Evolutionary conservation across 2,888 invertebrate species (phyloP).

Genomic region (Diloba caeruleocephala): DNA sequence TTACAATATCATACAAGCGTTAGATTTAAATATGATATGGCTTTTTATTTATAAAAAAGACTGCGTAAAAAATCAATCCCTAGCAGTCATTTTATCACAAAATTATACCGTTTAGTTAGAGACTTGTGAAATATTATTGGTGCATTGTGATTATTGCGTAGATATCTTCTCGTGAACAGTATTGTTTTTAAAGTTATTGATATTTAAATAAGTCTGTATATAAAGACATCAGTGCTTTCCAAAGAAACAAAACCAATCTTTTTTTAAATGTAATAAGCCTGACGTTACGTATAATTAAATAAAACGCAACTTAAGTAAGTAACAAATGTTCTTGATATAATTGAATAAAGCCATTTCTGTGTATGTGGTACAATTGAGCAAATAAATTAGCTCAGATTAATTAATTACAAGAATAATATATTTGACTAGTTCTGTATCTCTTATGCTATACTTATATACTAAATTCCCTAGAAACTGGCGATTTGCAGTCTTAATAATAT

Average conservation of each 20-base stretch:
- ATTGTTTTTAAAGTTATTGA: constrained; percentile 23
- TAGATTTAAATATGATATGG: constrained; percentile 87
- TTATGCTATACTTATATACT: constrained; percentile 76
- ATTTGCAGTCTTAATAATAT: constrained; percentile 81
- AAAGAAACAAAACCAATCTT: constrained; percentile 38
- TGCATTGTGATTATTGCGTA: constrained; percentile 29
- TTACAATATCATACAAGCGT: constrained; percentile 88
- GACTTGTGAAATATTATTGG: constrained; percentile 33
- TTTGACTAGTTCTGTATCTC: constrained; percentile 85
- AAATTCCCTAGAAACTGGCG: constrained; percentile 83
- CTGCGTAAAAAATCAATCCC: constrained; percentile 75
- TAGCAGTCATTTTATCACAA: constrained; percentile 77
- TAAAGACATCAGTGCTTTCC: constrained; percentile 50
- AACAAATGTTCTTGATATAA: constrained; percentile 10
- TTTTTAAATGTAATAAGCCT: constrained; percentile 43
- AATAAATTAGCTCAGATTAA: constrained; percentile 75
- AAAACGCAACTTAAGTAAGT: constrained; percentile 24
- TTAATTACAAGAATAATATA: constrained; percentile 71
- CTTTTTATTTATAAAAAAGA: constrained; percentile 80
- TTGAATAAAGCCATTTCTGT: constrained; percentile 51
- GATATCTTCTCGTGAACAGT: constrained; percentile 28
- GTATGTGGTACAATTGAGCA: constrained; percentile 70
- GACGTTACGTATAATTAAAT: constrained; percentile 20
- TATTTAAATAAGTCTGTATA: constrained; percentile 38
- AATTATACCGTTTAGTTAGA: constrained; percentile 41